phyloP scores from a whole-genome alignment of 1,140 invertebrate genomes.

The Trichonephila clavipes region DNA sequence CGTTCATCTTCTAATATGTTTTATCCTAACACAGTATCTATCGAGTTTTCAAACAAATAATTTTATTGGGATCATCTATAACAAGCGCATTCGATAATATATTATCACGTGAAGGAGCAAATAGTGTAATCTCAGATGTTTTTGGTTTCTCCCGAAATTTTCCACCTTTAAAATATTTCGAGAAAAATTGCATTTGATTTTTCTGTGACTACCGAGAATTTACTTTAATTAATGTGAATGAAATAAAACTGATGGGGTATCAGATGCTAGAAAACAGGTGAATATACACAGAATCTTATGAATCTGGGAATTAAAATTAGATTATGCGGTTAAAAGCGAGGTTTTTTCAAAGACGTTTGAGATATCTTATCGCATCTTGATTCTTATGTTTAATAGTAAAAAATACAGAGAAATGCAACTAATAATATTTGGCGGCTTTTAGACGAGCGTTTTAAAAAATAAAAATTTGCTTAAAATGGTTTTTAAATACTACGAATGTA shows the following conservation, averaged over 20 bases:
- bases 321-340: neutral
- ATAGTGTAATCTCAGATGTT: neutral
- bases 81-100: neutral
- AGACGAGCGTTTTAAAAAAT: too few species aligned
- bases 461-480: too few species aligned
- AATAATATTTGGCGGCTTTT: too few species aligned
- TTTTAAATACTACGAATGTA: too few species aligned
- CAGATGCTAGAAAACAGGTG: neutral
- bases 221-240: neutral
- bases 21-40: neutral
- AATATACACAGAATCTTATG: neutral
- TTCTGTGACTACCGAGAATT: neutral
- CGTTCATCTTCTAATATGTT: neutral
- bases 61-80: neutral
- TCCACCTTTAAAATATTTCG: neutral
- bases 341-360: too few species aligned
- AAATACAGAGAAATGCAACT: too few species aligned
- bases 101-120: neutral
- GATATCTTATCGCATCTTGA: too few species aligned
- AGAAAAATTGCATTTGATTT: neutral
- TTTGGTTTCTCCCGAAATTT: neutral
- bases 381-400: too few species aligned
- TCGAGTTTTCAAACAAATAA: neutral
- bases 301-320: neutral
- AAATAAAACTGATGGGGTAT: neutral